These are phyloP conservation scores for Rhagologus leucostigma DNA, from an alignment of 2,113 vertebrate genomes.

Conservation along the genomic window DNA sequence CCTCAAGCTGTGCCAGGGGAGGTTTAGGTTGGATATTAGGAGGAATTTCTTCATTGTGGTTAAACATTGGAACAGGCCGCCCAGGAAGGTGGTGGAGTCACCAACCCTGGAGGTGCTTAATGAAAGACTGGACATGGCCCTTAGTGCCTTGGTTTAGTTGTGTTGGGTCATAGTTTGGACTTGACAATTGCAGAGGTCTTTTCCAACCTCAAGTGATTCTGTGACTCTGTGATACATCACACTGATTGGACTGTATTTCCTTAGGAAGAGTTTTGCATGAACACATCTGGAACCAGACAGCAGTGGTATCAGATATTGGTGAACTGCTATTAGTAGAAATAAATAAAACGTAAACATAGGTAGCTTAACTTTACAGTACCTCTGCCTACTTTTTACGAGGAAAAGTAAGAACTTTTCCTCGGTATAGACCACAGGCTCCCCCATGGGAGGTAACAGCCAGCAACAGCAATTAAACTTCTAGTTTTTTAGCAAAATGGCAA, in stretches of 20 bases:
- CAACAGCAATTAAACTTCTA: neutral
- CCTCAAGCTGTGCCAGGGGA: neutral
- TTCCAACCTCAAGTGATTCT: neutral
- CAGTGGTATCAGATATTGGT: neutral
- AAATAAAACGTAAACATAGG: neutral
- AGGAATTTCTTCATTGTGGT: neutral
- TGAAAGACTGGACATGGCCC: neutral
- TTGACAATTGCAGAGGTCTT: neutral
- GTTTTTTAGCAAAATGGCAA: neutral
- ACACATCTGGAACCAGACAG: neutral
- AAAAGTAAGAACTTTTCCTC: neutral
- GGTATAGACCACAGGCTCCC: neutral
- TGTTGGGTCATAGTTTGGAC: neutral
- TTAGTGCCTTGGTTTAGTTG: neutral
- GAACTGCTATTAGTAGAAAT: neutral
- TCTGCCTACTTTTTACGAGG: neutral
- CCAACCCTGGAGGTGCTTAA: neutral
- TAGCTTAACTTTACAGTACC: neutral
- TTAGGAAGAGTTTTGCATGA: neutral
- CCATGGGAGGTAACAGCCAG: neutral
- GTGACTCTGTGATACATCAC: neutral
- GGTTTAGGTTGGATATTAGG: neutral
- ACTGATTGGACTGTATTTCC: rapidly evolving
- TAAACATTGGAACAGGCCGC: neutral
- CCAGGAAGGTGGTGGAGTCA: neutral